These are phyloP conservation scores for Plumapathes pennacea DNA, from an alignment of 92 coral and sea anemone genomes.

Conservation along the genomic window DNA sequence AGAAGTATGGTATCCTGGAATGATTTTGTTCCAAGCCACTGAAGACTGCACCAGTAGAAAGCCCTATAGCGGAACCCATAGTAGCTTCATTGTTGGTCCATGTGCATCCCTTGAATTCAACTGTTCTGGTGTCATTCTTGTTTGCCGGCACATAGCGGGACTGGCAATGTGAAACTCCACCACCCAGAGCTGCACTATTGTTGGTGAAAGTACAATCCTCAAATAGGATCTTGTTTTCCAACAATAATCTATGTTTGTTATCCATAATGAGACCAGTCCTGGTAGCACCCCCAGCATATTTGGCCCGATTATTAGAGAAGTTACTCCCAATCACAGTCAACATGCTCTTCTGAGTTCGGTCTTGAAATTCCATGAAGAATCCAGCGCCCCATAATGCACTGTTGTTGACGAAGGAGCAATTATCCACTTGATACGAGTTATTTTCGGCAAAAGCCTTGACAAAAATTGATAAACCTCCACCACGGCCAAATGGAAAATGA, in stretches of 20 bases:
- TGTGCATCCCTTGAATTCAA: slow-evolving; percentile 41
- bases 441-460: slow-evolving; percentile 50
- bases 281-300: slow-evolving; percentile 79
- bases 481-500: slow-evolving; percentile 57
- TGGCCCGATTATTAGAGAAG: slow-evolving; percentile 47
- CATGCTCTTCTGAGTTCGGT: slow-evolving; percentile 47
- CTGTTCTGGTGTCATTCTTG: not conserved
- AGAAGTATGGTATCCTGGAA: slow-evolving; percentile 36
- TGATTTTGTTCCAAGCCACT: slow-evolving; percentile 20
- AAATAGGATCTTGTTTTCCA: slow-evolving; percentile 34
- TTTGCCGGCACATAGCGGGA: slow-evolving; percentile 1
- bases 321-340: slow-evolving; percentile 22
- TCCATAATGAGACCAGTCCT: slow-evolving; percentile 55
- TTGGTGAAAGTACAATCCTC: slow-evolving; percentile 33
- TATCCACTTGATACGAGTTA: slow-evolving; percentile 40
- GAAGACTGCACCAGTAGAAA: slow-evolving; percentile 22
- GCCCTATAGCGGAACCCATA: slow-evolving; percentile 86
- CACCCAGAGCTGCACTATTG: slow-evolving; percentile 73
- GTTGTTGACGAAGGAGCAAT: slow-evolving; percentile 60
- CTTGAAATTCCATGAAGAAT: slow-evolving; percentile 56
- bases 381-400: slow-evolving; percentile 85
- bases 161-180: slow-evolving; percentile 75
- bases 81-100: slow-evolving; percentile 73
- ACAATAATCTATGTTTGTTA: slow-evolving; percentile 1
- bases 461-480: slow-evolving; percentile 77